Conservation (phyloP, 2,888 invertebrate genomes). For the Petrolisthes cinctipes region DNA sequence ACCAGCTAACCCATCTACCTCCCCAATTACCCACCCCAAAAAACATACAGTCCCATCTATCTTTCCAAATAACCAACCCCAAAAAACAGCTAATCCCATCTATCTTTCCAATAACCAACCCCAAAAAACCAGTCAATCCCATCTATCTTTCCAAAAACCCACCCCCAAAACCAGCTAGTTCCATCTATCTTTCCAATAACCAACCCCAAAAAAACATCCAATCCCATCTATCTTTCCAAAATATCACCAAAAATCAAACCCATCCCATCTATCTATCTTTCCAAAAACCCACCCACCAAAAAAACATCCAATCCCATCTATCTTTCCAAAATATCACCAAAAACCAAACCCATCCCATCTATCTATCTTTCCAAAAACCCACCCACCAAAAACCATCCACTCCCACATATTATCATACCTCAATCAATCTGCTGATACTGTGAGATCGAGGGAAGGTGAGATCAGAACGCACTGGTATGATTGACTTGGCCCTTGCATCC, state of each 20-base stretch:
- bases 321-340: background rate
- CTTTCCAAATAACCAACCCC: background rate
- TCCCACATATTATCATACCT: constrained; percentile 74
- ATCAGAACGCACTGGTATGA: constrained; percentile 92
- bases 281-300: background rate
- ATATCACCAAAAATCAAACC: background rate
- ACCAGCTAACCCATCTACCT: no score
- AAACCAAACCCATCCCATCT: background rate
- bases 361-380: background rate
- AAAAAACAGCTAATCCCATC: background rate
- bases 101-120: no score
- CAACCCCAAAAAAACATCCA: background rate
- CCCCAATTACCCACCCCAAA: no score
- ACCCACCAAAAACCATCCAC: background rate
- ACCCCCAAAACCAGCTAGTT: background rate
- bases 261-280: background rate
- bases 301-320: background rate
- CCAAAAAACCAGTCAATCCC: background rate
- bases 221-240: background rate
- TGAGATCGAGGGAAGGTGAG: constrained; percentile 93
- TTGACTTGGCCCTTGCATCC: constrained; percentile 96
- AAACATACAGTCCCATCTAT: background rate
- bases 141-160: background rate
- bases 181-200: background rate
- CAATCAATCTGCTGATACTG: constrained; percentile 98